Base-by-base conservation (phyloP, 2,113 vertebrate genomes). In the Aythya baeri region DNA sequence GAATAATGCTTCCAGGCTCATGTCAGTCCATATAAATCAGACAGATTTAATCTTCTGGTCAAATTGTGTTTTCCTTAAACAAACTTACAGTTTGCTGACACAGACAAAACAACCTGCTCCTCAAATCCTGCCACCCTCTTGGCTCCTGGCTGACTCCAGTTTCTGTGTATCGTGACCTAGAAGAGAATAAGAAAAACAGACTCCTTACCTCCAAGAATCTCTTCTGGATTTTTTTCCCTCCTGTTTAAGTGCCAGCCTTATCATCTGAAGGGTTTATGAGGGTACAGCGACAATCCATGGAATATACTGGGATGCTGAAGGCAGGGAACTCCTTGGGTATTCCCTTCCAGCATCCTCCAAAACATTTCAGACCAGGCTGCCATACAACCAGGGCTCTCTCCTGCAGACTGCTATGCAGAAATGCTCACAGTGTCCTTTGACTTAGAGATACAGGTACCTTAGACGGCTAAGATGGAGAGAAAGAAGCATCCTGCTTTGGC, bases 361-460 rank as follows among this genome's bases (percentile, higher is more conserved):
- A 86, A 46, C 29, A 46, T 54, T 58, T 67, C 7, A 8, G 68
- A 27, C 5, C 7, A 36, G 52, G 46, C 23, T 88, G 58, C 34
- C 21, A 23, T 3, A 21, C 18, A 13, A 8, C 0, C 1, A 26
- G 31, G 13, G 43, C 29, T 68, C 23, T 43, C 32, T 23, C 12
- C 43, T 31, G 13, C 11, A 44, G n/a, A 3, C 23, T 52, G n/a
- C 6, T 6, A 5, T 9, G 11, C n/a, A 75, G 74, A 16, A 83
- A 76, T 21, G 18, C 11, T 34, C 38, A 20, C 15, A 52, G 55
- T 4, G 34, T 27, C 18, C 61, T 66, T 55, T 67, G 7, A 52
- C 79, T 57, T 63, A 58, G 46, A 58, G 46, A 17, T 31, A n/a
- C 50, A 57, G 52, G 8, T 4, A 5, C 41, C 32, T 23, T 34